Percentiles rank a stretch among this genome's conserved stretches.
Evolutionary conservation across 1,140 invertebrate genomes (phyloP).

Genomic region (Mercenaria mercenaria): DNA sequence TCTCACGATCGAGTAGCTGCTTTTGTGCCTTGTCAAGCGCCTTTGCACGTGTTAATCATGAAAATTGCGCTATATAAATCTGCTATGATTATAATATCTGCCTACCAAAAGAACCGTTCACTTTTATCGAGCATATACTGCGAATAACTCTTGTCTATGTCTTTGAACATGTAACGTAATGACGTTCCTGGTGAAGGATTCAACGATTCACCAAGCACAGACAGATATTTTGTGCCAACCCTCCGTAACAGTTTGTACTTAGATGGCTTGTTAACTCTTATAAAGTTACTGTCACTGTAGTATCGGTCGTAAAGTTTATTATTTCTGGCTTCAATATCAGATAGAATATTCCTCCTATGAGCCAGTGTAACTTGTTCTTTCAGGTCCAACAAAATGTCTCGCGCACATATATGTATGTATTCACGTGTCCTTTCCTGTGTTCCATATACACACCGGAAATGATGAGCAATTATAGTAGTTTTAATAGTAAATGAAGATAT

Average conservation of each 20-base stretch:
- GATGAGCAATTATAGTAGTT: not conserved
- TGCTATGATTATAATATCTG: too few relatives aligned
- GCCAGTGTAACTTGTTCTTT: not conserved
- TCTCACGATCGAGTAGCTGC: too few relatives aligned
- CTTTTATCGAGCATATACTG: not conserved
- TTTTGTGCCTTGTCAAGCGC: too few relatives aligned
- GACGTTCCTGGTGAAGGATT: not conserved
- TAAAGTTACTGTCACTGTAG: not conserved
- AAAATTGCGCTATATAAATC: too few relatives aligned
- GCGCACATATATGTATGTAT: not conserved
- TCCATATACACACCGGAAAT: not conserved
- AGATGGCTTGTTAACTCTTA: too few relatives aligned
- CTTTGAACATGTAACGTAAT: not conserved
- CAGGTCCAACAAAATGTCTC: not conserved
- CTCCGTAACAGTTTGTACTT: not conserved
- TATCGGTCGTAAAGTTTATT: not conserved
- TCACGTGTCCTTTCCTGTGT: not conserved
- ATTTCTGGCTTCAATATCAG: not conserved
- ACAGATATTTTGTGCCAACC: not conserved
- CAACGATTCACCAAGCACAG: not conserved
- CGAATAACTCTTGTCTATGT: not conserved
- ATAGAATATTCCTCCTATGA: not conserved
- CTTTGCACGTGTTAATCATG: too few relatives aligned
- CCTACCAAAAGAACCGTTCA: too few relatives aligned
- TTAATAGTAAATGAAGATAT: not conserved